These are phyloP conservation scores for Eupithecia centaureata DNA, from an alignment of 2,888 invertebrate genomes.

Conservation along the genomic window DNA sequence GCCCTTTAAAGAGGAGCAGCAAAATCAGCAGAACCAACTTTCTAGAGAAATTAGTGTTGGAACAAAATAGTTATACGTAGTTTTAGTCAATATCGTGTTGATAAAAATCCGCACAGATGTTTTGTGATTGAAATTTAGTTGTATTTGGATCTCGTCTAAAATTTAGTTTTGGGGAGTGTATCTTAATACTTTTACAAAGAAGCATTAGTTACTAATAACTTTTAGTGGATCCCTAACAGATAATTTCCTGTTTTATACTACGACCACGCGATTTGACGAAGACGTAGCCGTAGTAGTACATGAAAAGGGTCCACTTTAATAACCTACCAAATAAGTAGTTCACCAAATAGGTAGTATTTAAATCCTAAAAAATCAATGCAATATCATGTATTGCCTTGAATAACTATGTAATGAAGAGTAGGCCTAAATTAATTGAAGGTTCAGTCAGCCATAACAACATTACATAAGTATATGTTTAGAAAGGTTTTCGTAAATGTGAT, in stretches of 20 bases:
- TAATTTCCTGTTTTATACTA: not conserved
- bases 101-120: constrained; percentile 17
- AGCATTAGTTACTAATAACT: not conserved
- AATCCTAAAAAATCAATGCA: not conserved
- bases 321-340: not conserved
- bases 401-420: constrained; percentile 4
- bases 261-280: not conserved
- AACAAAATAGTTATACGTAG: not conserved
- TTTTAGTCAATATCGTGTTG: constrained; percentile 3
- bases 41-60: not conserved
- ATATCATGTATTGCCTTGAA: constrained; percentile 33
- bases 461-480: constrained; percentile 22
- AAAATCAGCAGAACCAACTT: not conserved
- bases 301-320: not conserved
- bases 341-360: not conserved
- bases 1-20: not conserved
- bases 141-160: constrained; percentile 48
- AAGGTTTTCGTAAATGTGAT: constrained; percentile 41
- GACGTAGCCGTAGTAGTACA: not conserved
- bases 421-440: constrained; percentile 12
- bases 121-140: constrained; percentile 34
- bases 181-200: not conserved
- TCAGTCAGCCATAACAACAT: constrained; percentile 25
- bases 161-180: constrained; percentile 32
- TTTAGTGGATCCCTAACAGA: not conserved